phyloP scores from a whole-genome alignment of 1,140 invertebrate genomes.

The Zophobas morio region DNA sequence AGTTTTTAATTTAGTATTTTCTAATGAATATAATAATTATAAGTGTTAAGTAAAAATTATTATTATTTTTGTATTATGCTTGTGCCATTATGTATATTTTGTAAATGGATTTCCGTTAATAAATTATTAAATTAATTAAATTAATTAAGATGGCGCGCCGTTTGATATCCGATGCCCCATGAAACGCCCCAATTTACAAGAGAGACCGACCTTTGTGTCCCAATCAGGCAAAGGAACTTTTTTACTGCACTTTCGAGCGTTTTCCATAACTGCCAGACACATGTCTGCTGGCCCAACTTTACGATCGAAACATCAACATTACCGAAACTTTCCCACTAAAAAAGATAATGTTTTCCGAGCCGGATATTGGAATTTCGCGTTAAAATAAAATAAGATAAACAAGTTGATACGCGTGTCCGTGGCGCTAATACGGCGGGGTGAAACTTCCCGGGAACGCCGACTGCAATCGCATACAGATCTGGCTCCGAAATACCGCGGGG shows the following conservation, averaged over 20 bases:
- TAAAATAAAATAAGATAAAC: constrained; percentile 33
- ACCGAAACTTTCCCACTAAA: constrained; percentile 23
- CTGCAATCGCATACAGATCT: constrained; percentile 42
- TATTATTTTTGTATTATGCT: too few relatives aligned
- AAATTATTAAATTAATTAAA: too few relatives aligned
- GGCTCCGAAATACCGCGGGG: constrained; percentile 12
- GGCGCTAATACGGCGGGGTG: neutral
- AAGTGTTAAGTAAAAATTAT: too few relatives aligned
- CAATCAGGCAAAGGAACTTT: constrained; percentile 2
- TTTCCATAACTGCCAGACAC: constrained; percentile 40
- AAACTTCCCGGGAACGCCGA: constrained; percentile 20
- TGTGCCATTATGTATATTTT: too few relatives aligned
- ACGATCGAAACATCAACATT: constrained; percentile 40
- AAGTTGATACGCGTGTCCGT: neutral
- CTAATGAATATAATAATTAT: too few relatives aligned
- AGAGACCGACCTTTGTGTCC: neutral
- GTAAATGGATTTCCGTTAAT: too few relatives aligned
- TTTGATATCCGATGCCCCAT: too few relatives aligned
- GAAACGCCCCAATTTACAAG: neutral
- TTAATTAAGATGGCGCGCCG: too few relatives aligned
- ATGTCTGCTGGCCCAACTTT: constrained; percentile 31
- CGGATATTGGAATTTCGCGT: constrained; percentile 29
- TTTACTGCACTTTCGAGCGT: constrained; percentile 24
- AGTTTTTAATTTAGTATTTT: too few relatives aligned
- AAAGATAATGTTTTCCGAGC: constrained; percentile 28